phyloP scores from a whole-genome alignment of 2,888 invertebrate species.

The Hymenopus coronatus region DNA sequence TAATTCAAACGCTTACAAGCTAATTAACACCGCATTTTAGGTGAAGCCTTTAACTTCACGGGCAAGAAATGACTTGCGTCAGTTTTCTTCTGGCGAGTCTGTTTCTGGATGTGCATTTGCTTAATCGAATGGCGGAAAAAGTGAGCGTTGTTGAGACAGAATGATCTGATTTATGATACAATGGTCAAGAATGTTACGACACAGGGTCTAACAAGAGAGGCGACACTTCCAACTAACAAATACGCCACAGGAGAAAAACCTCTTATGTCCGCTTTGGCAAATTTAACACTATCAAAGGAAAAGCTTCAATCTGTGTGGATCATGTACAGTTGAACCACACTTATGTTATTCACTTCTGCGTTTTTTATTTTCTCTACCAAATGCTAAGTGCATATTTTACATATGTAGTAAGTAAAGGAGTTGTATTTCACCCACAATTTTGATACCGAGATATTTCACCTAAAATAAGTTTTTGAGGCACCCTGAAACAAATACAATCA shows the following conservation, averaged over 20 bases:
- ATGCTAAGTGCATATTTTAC: too few species aligned
- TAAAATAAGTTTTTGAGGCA: too few species aligned
- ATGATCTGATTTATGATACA: neutral
- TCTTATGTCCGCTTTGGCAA: neutral
- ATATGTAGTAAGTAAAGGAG: too few species aligned
- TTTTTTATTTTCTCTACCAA: too few species aligned
- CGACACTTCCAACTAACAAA: neutral
- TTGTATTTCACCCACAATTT: too few species aligned
- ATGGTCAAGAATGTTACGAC: neutral
- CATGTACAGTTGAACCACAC: too few species aligned
- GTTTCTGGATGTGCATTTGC: neutral
- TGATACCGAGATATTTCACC: too few species aligned
- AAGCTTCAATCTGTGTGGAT: too few species aligned
- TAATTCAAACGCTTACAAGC: too few species aligned
- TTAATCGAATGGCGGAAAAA: neutral
- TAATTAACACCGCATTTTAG: too few species aligned
- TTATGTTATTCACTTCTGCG: too few species aligned
- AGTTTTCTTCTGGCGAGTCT: neutral
- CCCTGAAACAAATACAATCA: too few species aligned
- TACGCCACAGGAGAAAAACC: neutral
- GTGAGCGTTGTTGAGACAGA: neutral
- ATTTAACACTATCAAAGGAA: neutral
- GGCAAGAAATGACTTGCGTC: neutral
- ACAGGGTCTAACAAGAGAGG: neutral
- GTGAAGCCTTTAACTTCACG: neutral